Evolutionary conservation across 2,888 invertebrate species (phyloP).

Genomic region (Hypolimnas misippus): DNA sequence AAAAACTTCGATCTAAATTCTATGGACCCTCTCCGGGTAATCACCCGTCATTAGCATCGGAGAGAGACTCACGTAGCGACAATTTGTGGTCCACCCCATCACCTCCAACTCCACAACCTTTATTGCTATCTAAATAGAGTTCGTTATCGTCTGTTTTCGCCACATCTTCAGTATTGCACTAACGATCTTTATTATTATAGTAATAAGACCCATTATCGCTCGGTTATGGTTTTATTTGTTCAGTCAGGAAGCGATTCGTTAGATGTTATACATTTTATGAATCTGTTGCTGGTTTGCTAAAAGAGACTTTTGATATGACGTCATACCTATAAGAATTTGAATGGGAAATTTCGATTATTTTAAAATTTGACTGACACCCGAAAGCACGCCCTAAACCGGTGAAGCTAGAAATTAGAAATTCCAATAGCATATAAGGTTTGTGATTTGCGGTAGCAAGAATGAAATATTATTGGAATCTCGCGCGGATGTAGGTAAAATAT

Average conservation of each 20-base stretch:
- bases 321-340: background rate
- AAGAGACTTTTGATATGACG: conserved; percentile 1
- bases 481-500: background rate
- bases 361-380: background rate
- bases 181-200: conserved; percentile 20
- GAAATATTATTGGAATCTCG: conserved; percentile 4
- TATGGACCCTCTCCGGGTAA: conserved; percentile 33
- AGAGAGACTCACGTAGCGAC: conserved; percentile 35
- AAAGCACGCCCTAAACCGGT: background rate
- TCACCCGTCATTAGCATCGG: conserved; percentile 34
- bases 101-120: conserved; percentile 13
- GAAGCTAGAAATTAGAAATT: conserved; percentile 6
- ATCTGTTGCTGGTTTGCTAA: conserved; percentile 13
- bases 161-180: conserved; percentile 6
- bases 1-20: conserved; percentile 34
- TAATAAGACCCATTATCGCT: conserved; percentile 31
- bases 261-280: conserved; percentile 23
- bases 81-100: conserved; percentile 32
- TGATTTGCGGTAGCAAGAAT: background rate
- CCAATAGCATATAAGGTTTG: conserved; percentile 2
- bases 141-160: conserved; percentile 16
- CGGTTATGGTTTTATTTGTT: conserved; percentile 15
- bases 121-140: conserved; percentile 21
- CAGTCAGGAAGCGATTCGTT: conserved; percentile 22
- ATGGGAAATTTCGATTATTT: background rate